Base-by-base conservation (phyloP, 2,888 invertebrate genomes). In the Nomada fabriciana region DNA sequence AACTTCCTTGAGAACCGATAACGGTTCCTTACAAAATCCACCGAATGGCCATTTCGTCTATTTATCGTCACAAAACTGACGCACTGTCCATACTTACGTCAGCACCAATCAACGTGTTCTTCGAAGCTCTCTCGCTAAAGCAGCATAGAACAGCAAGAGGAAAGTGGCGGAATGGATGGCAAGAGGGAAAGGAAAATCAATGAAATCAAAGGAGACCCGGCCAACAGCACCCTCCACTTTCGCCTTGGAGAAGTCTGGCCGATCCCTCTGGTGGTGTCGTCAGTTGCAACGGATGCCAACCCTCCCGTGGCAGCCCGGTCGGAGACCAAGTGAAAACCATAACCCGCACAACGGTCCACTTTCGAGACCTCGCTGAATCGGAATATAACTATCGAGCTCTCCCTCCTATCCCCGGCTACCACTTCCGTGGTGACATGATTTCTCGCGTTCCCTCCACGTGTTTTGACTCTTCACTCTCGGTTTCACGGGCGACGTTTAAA, bases 261-360 rank as follows among this genome's bases (percentile, higher is more conserved):
- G 88, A 87, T 84, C 78, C 76, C 52, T 52, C 60, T 71, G 59
- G 3, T 18, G 43, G 3, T 43, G 70, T 47, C 29, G 20, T 29
- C 60, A 36, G 60, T 36, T 87, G 85, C 89, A 86, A 88, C 87
- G 89, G 87, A 84, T 82, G 82, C 82, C 80, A 80, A 77, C 83
- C 82, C 77, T 85, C 83, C 79, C 81, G 59, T 74, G 69, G 71
- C 47, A 20, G 69, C 78, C 83, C 86, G 85, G 79, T 69, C 76
- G 77, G 76, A 83, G 85, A 86, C 87, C 86, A 84, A 71, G 85
- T 88, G 88, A 81, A 87, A 90, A 92, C 92, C 92, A 92, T 92
- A 92, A 92, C 92, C 92, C 88, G 90, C 92, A 90, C 92, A 92
- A 92, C 90, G 91, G 89, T 91, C 90, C 89, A 91, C 90, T 90